These are phyloP conservation scores for Porites lutea DNA, from an alignment of 64 coral and sea anemone species.

Conservation along the genomic window DNA sequence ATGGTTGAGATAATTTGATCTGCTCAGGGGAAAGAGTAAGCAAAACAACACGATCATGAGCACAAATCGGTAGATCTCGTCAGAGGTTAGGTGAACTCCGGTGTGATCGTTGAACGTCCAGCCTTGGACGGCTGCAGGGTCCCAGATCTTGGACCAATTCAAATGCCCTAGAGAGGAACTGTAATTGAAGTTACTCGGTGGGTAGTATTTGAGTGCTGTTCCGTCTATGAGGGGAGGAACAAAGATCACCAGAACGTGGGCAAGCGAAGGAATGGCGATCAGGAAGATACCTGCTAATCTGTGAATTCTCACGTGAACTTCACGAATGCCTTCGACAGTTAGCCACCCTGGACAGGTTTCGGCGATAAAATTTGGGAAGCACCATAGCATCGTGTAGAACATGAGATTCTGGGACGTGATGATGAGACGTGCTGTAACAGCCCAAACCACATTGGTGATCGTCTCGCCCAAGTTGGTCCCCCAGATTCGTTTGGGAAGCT, in stretches of 20 bases:
- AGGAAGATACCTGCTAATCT: constrained; percentile 75
- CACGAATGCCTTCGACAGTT: constrained; percentile 40
- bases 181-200: constrained; percentile 67
- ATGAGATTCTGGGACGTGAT: constrained; percentile 74
- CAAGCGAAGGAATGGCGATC: constrained; percentile 73
- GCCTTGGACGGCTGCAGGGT: constrained; percentile 66
- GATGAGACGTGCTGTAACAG: constrained; percentile 70
- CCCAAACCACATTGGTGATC: constrained; percentile 67
- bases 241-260: constrained; percentile 76
- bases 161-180: constrained; percentile 59
- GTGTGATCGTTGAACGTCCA: constrained; percentile 76
- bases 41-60: constrained; percentile 71
- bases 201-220: constrained; percentile 63
- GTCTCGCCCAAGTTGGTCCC: constrained; percentile 66
- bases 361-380: constrained; percentile 64
- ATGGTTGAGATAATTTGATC: constrained; percentile 69
- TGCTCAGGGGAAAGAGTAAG: constrained; percentile 65
- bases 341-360: constrained; percentile 63
- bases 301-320: constrained; percentile 54
- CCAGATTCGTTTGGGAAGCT: constrained; percentile 38
- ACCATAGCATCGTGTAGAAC: constrained; percentile 77
- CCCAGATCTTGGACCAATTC: constrained; percentile 78
- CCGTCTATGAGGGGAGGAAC: constrained; percentile 75
- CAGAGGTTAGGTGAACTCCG: constrained; percentile 71
- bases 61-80: constrained; percentile 73